These are phyloP conservation scores for Atherinosoma microstoma DNA, from an alignment of 2,797 vertebrate genomes.

Conservation along the genomic window DNA sequence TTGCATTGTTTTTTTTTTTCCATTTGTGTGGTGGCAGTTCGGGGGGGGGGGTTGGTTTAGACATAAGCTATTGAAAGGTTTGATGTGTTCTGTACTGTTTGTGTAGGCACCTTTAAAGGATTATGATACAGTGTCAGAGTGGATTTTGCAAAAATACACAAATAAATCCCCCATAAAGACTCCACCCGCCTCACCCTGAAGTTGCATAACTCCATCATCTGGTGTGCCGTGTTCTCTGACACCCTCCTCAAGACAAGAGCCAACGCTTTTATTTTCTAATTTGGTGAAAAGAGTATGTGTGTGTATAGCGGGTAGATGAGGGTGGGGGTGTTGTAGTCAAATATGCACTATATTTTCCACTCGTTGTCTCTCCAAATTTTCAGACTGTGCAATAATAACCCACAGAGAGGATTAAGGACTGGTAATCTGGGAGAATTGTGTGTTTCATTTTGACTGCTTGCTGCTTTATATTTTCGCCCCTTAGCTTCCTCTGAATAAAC, in stretches of 20 bases:
- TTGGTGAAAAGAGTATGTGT: neutral
- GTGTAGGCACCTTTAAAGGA: slow-evolving; percentile 63
- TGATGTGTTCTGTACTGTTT: slow-evolving; percentile 47
- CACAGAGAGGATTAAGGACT: slow-evolving; percentile 67
- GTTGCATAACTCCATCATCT: slow-evolving; percentile 43
- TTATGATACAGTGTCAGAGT: slow-evolving; percentile 60
- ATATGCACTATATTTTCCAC: slow-evolving; percentile 25
- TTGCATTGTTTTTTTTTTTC: neutral
- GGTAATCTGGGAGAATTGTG: slow-evolving; percentile 63
- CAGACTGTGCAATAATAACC: slow-evolving; percentile 66
- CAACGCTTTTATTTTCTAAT: slow-evolving; percentile 19
- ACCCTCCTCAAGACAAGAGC: slow-evolving; percentile 31
- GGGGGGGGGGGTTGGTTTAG: neutral
- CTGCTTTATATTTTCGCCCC: slow-evolving; percentile 44
- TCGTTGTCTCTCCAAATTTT: slow-evolving; percentile 60
- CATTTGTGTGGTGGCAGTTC: neutral
- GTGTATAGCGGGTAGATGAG: neutral
- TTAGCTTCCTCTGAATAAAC: slow-evolving; percentile 62
- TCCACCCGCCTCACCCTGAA: slow-evolving; percentile 27
- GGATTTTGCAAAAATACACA: slow-evolving; percentile 63
- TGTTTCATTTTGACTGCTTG: slow-evolving; percentile 50
- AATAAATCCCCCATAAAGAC: slow-evolving; percentile 63
- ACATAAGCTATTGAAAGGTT: slow-evolving; percentile 25
- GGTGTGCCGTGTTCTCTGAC: slow-evolving; percentile 25
- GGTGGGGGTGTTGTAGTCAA: neutral